A percentile compares a stretch with the other conserved stretches of the same genome.
These are phyloP conservation scores for Corythoichthys intestinalis DNA, from an alignment of 2,113 vertebrate genomes.

Conservation along the genomic window DNA sequence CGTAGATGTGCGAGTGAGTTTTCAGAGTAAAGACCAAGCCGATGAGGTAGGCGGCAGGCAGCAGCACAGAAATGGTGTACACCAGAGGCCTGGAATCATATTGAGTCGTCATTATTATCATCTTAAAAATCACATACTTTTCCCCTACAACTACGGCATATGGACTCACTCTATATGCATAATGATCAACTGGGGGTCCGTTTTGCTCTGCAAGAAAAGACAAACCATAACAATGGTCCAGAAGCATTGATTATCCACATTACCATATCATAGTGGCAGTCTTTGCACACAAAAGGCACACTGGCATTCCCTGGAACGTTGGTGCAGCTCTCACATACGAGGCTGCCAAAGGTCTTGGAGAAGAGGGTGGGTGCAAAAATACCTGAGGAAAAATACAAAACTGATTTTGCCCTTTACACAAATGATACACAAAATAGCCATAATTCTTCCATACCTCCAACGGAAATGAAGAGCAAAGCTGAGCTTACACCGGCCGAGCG, in stretches of 20 bases:
- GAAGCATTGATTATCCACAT: too few relatives aligned
- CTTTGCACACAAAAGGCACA: constrained; percentile 75
- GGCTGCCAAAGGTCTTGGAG: constrained; percentile 82
- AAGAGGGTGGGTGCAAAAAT: constrained; percentile 87
- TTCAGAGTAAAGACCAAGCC: constrained; percentile 86
- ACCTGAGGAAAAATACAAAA: constrained; percentile 53
- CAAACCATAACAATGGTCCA: neutral
- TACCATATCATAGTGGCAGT: constrained; percentile 80
- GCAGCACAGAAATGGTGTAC: constrained; percentile 75
- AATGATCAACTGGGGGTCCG: constrained; percentile 74
- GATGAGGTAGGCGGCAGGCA: constrained; percentile 77
- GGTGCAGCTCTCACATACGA: constrained; percentile 81
- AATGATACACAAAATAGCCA: neutral
- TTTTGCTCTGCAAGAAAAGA: constrained; percentile 56
- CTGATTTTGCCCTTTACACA: neutral
- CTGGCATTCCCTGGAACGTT: constrained; percentile 68
- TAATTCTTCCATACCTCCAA: constrained; percentile 75
- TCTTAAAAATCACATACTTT: neutral
- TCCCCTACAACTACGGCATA: neutral
- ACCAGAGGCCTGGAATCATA: constrained; percentile 71
- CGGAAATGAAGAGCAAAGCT: constrained; percentile 83
- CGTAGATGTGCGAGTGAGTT: constrained; percentile 82
- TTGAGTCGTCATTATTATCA: neutral
- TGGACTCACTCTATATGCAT: constrained; percentile 84
- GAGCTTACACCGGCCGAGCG: constrained; percentile 83